These are phyloP conservation scores for Epizoanthus ramosus DNA, from an alignment of 92 coral and sea anemone genomes.

Conservation along the genomic window DNA sequence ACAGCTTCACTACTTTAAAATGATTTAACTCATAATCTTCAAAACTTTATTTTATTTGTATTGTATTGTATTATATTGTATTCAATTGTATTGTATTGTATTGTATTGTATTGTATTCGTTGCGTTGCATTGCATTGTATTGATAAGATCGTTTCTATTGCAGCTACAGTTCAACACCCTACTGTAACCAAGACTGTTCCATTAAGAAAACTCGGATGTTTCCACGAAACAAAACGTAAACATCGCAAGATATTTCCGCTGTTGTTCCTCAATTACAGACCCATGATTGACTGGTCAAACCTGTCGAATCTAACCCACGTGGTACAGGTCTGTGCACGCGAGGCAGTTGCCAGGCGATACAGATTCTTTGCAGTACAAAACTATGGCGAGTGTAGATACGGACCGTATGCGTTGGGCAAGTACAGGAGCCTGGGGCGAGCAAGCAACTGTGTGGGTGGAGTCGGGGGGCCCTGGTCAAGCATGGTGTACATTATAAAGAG, in stretches of 20 bases:
- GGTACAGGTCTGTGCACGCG: slow-evolving; percentile 72
- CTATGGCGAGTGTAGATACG: slow-evolving; percentile 75
- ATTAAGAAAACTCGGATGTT: slow-evolving; percentile 64
- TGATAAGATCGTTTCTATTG: background rate
- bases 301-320: slow-evolving; percentile 71
- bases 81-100: too few species aligned
- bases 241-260: slow-evolving; percentile 46
- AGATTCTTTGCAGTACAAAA: slow-evolving; percentile 67
- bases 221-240: slow-evolving; percentile 25
- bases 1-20: too few species aligned
- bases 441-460: slow-evolving; percentile 57
- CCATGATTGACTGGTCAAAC: slow-evolving; percentile 55
- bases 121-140: too few species aligned
- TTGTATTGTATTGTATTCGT: too few species aligned
- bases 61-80: too few species aligned
- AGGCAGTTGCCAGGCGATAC: slow-evolving; percentile 56
- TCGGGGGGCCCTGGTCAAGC: slow-evolving; percentile 66
- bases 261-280: slow-evolving; percentile 62
- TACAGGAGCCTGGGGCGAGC: slow-evolving; percentile 64
- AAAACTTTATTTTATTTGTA: too few species aligned
- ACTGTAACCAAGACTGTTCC: slow-evolving; percentile 10
- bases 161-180: background rate
- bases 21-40: too few species aligned
- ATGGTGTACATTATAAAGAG: slow-evolving; percentile 61
- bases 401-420: slow-evolving; percentile 51